Base-by-base conservation (phyloP, 2,113 vertebrate genomes). In the Gnathonemus longibarbis region DNA sequence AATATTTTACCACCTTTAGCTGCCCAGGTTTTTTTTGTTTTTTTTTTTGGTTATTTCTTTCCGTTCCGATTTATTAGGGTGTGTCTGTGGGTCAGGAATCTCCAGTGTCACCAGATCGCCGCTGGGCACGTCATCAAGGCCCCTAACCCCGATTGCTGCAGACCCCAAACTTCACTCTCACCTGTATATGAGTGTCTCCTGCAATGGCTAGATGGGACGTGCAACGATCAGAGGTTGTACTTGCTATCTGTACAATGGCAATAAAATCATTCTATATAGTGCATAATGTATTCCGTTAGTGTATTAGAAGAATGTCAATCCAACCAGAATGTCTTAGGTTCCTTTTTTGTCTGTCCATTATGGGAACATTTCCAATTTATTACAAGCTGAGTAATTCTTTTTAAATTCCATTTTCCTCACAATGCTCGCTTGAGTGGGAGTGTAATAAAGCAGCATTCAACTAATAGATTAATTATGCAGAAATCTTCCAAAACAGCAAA, bases 391-490 rank as follows among this genome's bases (percentile, higher is more conserved):
- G 74, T 80, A 80, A 84, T 24, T 84, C 39, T 84, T 13, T 24
- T 2, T 87, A 31, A 66, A 48, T 49, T 58, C 46, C 19, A 49
- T 46, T 86, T 80, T 84, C 35, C 35, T 24, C 77, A 42, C 17
- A 52, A 49, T 27, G 35, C 17, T 46, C 58, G 49, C n/a, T 11
- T n/a, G 49, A 42, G 89, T 56, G 83, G 83, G 8, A 24, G 83
- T 45, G 21, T 10, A 19, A 42, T 35, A 39, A 77, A 35, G 19
- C 27, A 77, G 35, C 13, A n/a, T 84, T n/a, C 1, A 48, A 9
- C 42, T 83, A 45, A 84, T 50, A 89, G 89, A 88, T 91, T 87
- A 46, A 84, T 48, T 84, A 48, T 84, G 39, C 45, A n/a, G 45
- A 24, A n/a, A n/a, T 46, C 48, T 84, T n/a, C 83, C 83, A 48